Base-by-base conservation (phyloP, 2,888 invertebrate species). In the Lomographa bimaculata region DNA sequence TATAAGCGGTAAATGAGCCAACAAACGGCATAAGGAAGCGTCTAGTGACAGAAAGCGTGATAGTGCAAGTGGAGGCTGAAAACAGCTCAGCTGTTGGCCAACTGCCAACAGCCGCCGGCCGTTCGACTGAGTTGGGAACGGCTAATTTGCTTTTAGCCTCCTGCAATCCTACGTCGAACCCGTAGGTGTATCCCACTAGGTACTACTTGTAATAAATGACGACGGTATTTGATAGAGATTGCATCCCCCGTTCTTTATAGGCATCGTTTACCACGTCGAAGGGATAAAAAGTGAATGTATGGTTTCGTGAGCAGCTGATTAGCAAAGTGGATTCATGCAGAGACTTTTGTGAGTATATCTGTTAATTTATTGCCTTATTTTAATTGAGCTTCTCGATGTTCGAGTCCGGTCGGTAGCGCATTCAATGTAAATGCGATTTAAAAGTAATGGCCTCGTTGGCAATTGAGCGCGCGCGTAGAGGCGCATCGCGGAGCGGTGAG, bases 371-470 rank as follows among this genome's bases (percentile, higher is more conserved):
- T 68, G 73, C 64, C 69, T 73, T 74, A 81, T 83, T 85, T 85
- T 85, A 86, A 85, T 84, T 83, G 80, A 66, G 68, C 72, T 67
- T 70, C 74, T 55, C 66, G 68, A 57, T 56, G 43, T 32, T 14
- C 18, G 30, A 34, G 40, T 10, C 57, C 63, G 58, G 60, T 62
- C 64, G 55, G 57, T 21, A 40, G 64, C 53, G 76, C 85, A 86
- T 86, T 86, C 85, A 86, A 86, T 86, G 85, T 81, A 79, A 86
- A 86, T 86, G 80, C 58, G 72, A 56, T 63, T 36, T 66, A 57
- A 70, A 71, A 79, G 76, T 79, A 76, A 81, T 79, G 82, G 76
- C 68, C 69, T 67, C 63, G 69, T 65, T 59, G 71, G 57, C 79
- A 68, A 77, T 76, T 67, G 34, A 41, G 27, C 17, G 17, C 35